phyloP scores from a whole-genome alignment of 2,797 vertebrate genomes.

The Sciurus vulgaris region DNA sequence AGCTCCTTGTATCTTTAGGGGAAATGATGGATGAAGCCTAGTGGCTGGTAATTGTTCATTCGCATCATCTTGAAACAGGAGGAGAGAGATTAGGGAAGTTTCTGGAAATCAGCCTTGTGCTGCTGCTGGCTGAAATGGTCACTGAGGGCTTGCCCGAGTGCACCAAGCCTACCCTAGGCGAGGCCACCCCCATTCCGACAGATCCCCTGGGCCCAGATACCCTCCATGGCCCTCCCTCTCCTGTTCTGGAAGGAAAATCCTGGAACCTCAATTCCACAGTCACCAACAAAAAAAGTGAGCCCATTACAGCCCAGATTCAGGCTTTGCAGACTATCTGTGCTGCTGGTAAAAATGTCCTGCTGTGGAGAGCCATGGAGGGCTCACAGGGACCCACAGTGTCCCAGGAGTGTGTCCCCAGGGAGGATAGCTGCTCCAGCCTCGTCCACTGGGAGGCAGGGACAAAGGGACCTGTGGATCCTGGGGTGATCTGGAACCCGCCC shows the following conservation, averaged over 20 bases:
- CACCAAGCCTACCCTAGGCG: background rate
- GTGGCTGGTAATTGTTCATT: background rate
- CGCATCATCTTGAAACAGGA: background rate
- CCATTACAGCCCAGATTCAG: background rate
- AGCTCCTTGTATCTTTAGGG: background rate
- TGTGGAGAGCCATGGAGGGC: fast-evolving
- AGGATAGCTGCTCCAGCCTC: background rate
- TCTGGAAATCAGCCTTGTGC: background rate
- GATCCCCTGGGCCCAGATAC: background rate
- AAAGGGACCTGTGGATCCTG: background rate
- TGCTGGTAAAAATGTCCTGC: no score
- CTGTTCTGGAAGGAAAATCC: background rate
- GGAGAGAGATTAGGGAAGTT: background rate
- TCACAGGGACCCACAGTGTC: background rate
- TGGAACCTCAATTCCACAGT: background rate
- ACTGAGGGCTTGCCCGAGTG: background rate
- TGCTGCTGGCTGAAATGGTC: background rate
- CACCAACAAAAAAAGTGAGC: background rate
- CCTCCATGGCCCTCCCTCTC: background rate
- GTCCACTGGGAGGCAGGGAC: background rate
- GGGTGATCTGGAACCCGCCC: background rate
- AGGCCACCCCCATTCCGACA: fast-evolving
- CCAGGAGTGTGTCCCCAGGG: background rate
- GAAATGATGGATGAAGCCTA: background rate
- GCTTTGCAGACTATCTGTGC: background rate